Conservation (phyloP, 2,888 invertebrate genomes). For the Mystacides longicornis region DNA sequence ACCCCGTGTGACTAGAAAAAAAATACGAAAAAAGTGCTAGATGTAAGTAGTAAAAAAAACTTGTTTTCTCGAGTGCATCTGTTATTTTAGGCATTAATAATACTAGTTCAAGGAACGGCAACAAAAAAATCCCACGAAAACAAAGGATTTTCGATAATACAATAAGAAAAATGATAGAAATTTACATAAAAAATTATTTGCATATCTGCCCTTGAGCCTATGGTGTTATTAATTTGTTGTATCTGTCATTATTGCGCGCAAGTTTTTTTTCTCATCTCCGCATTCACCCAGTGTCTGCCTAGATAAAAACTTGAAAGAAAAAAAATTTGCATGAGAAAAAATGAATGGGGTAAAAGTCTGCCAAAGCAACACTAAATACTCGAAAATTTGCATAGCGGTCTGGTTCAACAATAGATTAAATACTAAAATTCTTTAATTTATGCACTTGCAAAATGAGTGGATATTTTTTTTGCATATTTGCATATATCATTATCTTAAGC, state of each 20-base stretch:
- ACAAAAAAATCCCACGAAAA: neutral
- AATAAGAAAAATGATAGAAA: neutral
- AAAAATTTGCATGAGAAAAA: neutral
- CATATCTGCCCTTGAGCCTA: neutral
- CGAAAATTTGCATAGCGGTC: constrained; percentile 1
- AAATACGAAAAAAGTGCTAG: no score
- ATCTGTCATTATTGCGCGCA: neutral
- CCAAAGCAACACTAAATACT: neutral
- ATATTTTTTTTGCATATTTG: neutral
- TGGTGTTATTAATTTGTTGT: neutral
- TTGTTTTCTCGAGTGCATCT: neutral
- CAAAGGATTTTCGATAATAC: neutral
- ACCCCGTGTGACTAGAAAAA: no score
- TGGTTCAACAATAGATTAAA: neutral
- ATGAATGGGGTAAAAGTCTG: neutral
- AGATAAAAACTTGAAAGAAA: neutral
- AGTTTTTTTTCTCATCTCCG: neutral
- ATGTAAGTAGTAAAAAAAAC: neutral
- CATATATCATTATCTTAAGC: neutral
- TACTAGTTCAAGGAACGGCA: neutral
- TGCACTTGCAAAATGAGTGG: neutral
- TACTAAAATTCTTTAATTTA: neutral
- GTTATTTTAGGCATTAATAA: no score
- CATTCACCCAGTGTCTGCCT: neutral
- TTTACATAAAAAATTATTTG: neutral